Conservation (phyloP, 2,113 vertebrate species). For the Phocoena sinus region DNA sequence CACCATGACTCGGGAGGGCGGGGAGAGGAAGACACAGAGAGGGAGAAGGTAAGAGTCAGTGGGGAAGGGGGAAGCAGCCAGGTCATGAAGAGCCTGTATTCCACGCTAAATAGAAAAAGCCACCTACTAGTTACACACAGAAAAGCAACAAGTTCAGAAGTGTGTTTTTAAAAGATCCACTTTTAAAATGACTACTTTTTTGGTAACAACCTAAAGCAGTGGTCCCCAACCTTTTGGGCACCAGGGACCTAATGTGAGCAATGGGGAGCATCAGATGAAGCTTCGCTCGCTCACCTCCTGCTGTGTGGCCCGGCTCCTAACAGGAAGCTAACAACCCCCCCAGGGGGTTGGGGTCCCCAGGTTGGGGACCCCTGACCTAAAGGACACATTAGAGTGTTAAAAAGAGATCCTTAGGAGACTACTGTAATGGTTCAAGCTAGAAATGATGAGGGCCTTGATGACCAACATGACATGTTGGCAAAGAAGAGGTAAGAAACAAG, state of each 20-base stretch:
- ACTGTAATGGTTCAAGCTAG: background rate
- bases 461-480: background rate
- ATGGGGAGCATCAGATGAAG: too few species aligned
- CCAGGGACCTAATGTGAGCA: too few species aligned
- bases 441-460: background rate
- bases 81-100: background rate
- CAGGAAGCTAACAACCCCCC: too few species aligned
- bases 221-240: too few species aligned
- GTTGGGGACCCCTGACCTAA: background rate
- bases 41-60: background rate
- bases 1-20: background rate
- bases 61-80: background rate
- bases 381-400: background rate
- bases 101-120: background rate
- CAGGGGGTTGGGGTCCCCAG: too few species aligned
- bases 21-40: too few species aligned
- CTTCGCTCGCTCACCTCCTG: too few species aligned
- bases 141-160: background rate
- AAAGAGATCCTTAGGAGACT: background rate
- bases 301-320: too few species aligned
- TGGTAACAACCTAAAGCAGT: background rate
- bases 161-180: background rate
- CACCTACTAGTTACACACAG: background rate
- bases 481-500: background rate
- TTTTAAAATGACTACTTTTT: background rate